Conservation (phyloP, 2,888 invertebrate genomes). For the Helobdella robusta region DNA sequence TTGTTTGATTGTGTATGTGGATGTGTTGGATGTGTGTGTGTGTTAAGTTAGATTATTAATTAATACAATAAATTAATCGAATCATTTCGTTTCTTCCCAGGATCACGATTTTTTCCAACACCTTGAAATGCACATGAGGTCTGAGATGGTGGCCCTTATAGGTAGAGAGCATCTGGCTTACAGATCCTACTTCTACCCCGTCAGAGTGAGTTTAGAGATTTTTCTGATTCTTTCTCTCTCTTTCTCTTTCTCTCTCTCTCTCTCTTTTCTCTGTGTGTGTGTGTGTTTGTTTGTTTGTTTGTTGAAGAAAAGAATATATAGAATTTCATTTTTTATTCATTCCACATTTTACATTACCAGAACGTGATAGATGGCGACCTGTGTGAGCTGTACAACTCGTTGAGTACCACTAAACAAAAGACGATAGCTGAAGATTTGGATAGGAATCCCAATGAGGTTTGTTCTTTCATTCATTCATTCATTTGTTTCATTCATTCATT, state of each 20-base stretch:
- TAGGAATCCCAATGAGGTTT: conserved; percentile 79
- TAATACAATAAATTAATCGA: background rate
- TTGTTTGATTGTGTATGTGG: background rate
- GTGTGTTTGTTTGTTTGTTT: background rate
- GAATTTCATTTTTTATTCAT: conserved; percentile 1
- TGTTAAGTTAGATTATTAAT: background rate
- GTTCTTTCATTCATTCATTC: conserved; percentile 4
- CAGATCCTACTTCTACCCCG: conserved; percentile 91
- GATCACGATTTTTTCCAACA: conserved; percentile 99
- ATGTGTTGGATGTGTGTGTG: background rate
- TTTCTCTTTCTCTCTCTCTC: background rate
- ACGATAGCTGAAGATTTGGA: conserved; percentile 88
- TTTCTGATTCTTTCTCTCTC: background rate
- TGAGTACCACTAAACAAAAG: conserved; percentile 86
- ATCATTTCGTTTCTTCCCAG: conserved; percentile 48
- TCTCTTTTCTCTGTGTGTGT: background rate
- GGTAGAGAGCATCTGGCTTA: conserved; percentile 94
- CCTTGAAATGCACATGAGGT: conserved; percentile 97
- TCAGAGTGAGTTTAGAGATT: conserved; percentile 62
- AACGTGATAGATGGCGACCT: conserved; percentile 97
- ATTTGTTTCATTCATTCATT: background rate
- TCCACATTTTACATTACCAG: conserved; percentile 51
- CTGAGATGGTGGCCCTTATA: conserved; percentile 88
- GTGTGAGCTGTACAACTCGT: conserved; percentile 94
- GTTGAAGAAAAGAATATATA: background rate